phyloP scores from a whole-genome alignment of 1,140 invertebrate genomes.

The Apis dorsata region DNA sequence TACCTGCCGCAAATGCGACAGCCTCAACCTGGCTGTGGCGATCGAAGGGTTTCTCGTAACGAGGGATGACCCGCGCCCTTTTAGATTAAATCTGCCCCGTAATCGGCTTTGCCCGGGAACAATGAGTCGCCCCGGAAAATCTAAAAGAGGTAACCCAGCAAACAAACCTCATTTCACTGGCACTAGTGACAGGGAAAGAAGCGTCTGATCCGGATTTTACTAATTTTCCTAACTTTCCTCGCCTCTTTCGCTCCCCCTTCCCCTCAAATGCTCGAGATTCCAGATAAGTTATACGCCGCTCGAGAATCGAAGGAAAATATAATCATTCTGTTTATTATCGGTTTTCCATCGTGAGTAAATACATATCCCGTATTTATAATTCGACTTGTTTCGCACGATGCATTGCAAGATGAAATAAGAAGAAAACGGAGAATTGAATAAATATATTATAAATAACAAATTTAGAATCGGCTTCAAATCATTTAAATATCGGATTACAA shows the following conservation, averaged over 20 bases:
- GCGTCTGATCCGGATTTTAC: conserved; percentile 17
- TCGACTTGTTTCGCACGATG: too few relatives aligned
- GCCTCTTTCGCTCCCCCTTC: background rate
- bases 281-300: conserved; percentile 10
- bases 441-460: too few relatives aligned
- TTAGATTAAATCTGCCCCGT: conserved; percentile 54
- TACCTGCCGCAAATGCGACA: conserved; percentile 61
- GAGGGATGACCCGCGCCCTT: conserved; percentile 40
- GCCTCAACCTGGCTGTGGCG: background rate
- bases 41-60: conserved; percentile 4
- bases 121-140: conserved; percentile 54
- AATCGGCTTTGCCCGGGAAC: conserved; percentile 70
- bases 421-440: too few relatives aligned
- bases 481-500: too few relatives aligned
- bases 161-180: conserved; percentile 59
- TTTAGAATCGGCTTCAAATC: too few relatives aligned
- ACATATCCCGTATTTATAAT: too few relatives aligned
- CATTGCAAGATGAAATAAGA: too few relatives aligned
- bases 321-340: too few relatives aligned
- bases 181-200: conserved; percentile 6
- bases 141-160: conserved; percentile 63
- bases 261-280: conserved; percentile 17
- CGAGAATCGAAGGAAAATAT: too few relatives aligned
- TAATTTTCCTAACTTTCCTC: conserved; percentile 34
- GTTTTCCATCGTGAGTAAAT: too few relatives aligned